phyloP scores from a whole-genome alignment of 1,140 invertebrate genomes.

The Calephelis virginiensis region DNA sequence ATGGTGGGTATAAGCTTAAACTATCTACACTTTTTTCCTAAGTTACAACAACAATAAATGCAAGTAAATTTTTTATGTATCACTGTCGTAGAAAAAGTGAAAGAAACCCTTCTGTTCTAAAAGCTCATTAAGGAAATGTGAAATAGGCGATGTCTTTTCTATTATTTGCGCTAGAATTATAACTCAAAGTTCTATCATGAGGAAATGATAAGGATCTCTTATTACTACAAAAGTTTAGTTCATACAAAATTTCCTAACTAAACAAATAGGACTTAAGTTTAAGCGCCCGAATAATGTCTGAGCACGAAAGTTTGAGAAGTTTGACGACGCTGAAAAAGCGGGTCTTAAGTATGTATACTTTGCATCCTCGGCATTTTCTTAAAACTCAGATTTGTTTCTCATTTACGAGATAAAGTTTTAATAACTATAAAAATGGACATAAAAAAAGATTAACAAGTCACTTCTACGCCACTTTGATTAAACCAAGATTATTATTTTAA shows the following conservation, averaged over 20 bases:
- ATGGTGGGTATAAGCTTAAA: too few species aligned
- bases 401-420: neutral
- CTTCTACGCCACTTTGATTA: too few species aligned
- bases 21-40: too few species aligned
- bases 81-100: too few species aligned
- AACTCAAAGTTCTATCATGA: neutral
- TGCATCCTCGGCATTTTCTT: neutral
- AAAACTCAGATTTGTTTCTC: neutral
- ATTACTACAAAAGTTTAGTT: slow-evolving; percentile 1
- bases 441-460: too few species aligned
- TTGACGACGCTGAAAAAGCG: neutral
- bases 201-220: neutral
- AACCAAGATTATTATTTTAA: too few species aligned
- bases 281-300: neutral
- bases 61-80: too few species aligned
- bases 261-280: slow-evolving; percentile 9
- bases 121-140: too few species aligned
- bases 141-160: too few species aligned
- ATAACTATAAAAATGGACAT: neutral
- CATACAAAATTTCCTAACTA: slow-evolving; percentile 2
- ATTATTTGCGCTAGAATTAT: neutral
- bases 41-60: too few species aligned
- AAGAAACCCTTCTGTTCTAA: too few species aligned
- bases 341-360: slow-evolving; percentile 3
- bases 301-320: slow-evolving; percentile 10